phyloP scores from a whole-genome alignment of 2,113 vertebrate species.

The Herpetotheres cachinnans region DNA sequence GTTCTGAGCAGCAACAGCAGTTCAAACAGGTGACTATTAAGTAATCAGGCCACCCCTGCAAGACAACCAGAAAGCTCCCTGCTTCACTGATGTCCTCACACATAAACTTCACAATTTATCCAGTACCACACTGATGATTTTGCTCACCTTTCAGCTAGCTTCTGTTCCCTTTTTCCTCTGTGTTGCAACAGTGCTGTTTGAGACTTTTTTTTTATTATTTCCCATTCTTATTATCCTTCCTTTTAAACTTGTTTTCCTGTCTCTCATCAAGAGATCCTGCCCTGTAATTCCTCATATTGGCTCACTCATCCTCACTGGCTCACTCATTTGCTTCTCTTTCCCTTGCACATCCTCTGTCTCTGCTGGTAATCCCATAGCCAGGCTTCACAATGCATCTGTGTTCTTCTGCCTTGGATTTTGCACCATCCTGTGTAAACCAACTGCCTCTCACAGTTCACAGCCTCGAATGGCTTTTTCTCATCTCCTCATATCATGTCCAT shows the following conservation, averaged over 20 bases:
- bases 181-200: not conserved
- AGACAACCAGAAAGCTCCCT: not conserved
- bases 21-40: not conserved
- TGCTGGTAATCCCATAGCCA: not conserved
- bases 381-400: not conserved
- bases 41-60: not conserved
- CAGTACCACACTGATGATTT: not conserved
- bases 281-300: not conserved
- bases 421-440: not conserved
- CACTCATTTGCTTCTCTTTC: not conserved
- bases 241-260: not conserved
- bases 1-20: not conserved
- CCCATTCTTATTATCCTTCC: not conserved
- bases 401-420: not conserved
- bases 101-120: not conserved
- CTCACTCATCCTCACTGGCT: not conserved
- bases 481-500: not conserved
- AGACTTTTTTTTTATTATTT: not conserved
- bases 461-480: not conserved
- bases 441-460: not conserved
- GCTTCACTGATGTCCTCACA: not conserved
- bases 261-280: not conserved
- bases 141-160: not conserved
- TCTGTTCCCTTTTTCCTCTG: not conserved
- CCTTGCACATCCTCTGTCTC: not conserved